These are phyloP conservation scores for Coendou prehensilis DNA, from an alignment of 2,797 vertebrate species.

Conservation along the genomic window DNA sequence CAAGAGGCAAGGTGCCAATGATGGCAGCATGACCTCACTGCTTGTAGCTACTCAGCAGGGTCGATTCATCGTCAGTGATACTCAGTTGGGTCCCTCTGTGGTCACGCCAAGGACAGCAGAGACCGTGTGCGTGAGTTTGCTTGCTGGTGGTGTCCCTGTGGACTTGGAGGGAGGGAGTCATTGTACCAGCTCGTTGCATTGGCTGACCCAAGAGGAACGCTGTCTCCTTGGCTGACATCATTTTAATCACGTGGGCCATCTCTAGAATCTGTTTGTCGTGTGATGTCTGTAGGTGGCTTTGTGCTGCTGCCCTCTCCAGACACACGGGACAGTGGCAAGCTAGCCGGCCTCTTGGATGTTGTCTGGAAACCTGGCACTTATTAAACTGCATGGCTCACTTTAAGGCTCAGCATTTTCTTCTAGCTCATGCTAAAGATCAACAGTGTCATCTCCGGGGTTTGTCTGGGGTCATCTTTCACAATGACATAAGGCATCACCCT, in stretches of 20 bases:
- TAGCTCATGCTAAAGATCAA: too few relatives aligned
- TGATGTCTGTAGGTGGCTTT: not conserved
- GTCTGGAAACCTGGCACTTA: too few relatives aligned
- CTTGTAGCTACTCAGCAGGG: not conserved
- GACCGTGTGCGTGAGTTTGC: not conserved
- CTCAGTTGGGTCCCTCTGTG: not conserved
- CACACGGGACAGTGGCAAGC: too few relatives aligned
- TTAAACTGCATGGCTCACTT: too few relatives aligned
- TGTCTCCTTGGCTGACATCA: not conserved
- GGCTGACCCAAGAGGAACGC: not conserved
- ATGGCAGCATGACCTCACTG: not conserved
- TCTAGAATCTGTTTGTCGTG: not conserved
- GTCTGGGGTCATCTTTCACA: too few relatives aligned
- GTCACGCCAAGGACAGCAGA: constrained; percentile 6
- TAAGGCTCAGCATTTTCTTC: too few relatives aligned
- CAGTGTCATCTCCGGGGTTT: too few relatives aligned
- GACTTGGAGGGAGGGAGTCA: not conserved
- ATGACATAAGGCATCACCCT: too few relatives aligned
- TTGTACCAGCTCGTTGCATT: not conserved
- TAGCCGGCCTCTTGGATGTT: too few relatives aligned
- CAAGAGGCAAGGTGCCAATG: not conserved
- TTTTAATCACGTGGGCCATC: not conserved
- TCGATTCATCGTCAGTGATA: not conserved
- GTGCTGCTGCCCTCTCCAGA: not conserved
- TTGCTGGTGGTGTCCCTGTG: not conserved